These are phyloP conservation scores for Takifugu bimaculatus DNA, from an alignment of 2,113 vertebrate species.

Conservation along the genomic window DNA sequence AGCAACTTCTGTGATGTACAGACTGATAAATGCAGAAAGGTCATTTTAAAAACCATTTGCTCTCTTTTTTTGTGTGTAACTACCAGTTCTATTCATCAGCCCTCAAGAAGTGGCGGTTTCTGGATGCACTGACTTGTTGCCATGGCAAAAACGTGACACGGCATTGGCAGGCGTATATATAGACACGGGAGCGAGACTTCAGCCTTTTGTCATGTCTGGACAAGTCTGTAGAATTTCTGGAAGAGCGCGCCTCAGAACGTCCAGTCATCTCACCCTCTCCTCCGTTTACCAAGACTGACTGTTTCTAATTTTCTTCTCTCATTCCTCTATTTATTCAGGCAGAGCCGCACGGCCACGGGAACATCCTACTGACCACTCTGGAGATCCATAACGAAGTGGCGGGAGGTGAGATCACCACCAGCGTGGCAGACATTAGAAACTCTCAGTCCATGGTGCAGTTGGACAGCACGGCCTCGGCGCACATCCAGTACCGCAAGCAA, in stretches of 20 bases:
- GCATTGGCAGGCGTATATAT: no score
- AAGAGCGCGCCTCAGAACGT: conserved; percentile 1
- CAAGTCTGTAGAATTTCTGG: background rate
- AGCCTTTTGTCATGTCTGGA: conserved; percentile 1
- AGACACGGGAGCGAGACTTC: no score
- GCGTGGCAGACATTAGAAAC: conserved; percentile 84
- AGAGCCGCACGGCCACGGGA: conserved; percentile 83
- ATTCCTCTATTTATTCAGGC: conserved; percentile 70
- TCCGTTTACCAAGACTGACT: background rate
- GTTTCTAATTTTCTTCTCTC: conserved; percentile 3
- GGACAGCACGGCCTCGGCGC: conserved; percentile 83
- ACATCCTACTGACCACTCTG: conserved; percentile 87
- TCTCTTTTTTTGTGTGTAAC: no score
- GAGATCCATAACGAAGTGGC: conserved; percentile 92
- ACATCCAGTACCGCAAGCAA: conserved; percentile 93
- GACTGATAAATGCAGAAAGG: no score
- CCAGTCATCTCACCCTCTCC: background rate
- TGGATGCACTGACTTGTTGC: no score
- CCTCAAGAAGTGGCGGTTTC: no score
- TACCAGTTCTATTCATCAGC: no score
- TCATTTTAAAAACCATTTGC: no score
- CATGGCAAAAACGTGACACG: no score
- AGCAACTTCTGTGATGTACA: no score
- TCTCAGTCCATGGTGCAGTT: conserved; percentile 87
- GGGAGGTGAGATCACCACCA: conserved; percentile 83